Evolutionary conservation across 1,140 invertebrate genomes (phyloP), one percentile per base, ranked within the genome.

Genomic region (Drosophila santomea): DNA sequence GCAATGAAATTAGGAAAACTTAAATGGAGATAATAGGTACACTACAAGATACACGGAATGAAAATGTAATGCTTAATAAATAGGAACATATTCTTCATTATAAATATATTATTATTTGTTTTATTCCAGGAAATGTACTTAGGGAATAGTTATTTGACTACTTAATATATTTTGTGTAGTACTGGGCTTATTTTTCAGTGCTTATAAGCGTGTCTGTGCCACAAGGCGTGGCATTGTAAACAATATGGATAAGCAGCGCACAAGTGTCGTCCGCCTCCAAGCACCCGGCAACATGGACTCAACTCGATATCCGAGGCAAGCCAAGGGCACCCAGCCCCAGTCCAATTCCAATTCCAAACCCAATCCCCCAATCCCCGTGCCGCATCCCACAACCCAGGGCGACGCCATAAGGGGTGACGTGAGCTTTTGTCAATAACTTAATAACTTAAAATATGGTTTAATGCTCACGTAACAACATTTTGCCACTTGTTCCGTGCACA

Each of bases 391-490:
- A 52, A 35, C 35, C 44, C 52, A 63, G 20, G 25, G 39, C 60
- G 28, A 32, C 39, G 55, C 43, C 68, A 72, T 44, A 81, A 80
- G 73, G 84, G 84, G 80, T 88, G 84, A 88, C 80, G 84, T 89
- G 84, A 80, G 84, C 80, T 80, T 89, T 84, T 89, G 80, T 89
- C 84, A 89, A 89, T 89, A 89, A 89, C 84, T 89, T 89, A 89
- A 89, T 89, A 89, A 89, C 84, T 89, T 89, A 89, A 89, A 89
- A 89, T 89, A 89, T 89, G 84, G 80, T 89, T 89, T 89, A 89
- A 89, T 89, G 84, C 80, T 80, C 84, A 89, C 84, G 84, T 88
- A 88, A 88, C 84, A 88, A 88, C 83, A 86, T 86, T 86, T 86
- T 88, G 83, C 83, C 83, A 86, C 83, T 86, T 88, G 83, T 79